Evolutionary conservation across 1,140 invertebrate species (phyloP), one percentile per base, ranked within the genome.

Genomic region (Drosophila gunungcola): DNA sequence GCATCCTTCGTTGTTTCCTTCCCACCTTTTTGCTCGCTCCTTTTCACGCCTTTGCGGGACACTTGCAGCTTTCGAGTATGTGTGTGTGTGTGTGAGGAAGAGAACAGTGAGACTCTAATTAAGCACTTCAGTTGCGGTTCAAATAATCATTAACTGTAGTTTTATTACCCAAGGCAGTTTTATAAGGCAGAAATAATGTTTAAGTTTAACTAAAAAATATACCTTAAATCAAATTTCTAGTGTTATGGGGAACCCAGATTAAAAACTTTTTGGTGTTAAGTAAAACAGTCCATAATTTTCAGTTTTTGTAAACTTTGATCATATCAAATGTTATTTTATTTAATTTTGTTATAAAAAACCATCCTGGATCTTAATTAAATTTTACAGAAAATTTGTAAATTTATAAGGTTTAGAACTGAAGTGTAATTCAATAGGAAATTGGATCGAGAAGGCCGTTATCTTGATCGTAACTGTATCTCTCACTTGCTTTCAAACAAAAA

Each of bases 1-100:
- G 73, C 63, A 76, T 77, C 55, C 54, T 76, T 57, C 38, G 48
- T n/a, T 13, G n/a, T 29, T 42, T n/a, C 34, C 49, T 61, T 12
- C 21, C 27, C 42, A 43, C 29, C 12, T 27, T 39, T 69, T 69
- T 51, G 34, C 11, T 52, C 11, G 21, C 52, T 70, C n/a, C 51
- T 70, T 57, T 64, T 69, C 41, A 62, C 68, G 43, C 54, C 34
- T 55, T 36, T 34, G 29, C 48, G 34, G 56, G 68, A 46, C 68
- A 73, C 54, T 70, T 73, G 69, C 69, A 73, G 67, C 48, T 45
- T 60, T 45, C 27, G 34, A n/a, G 21, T 27, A 21, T 21, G 25
- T 29, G 46, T 13, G 42, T 68, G 34, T 45, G 48, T 38, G 49
- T 25, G 38, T 51, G 16, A 43, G 11, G 41, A 64, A 54, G 42